Conservation (phyloP, 2,113 vertebrate species). For the Asarcornis scutulata region DNA sequence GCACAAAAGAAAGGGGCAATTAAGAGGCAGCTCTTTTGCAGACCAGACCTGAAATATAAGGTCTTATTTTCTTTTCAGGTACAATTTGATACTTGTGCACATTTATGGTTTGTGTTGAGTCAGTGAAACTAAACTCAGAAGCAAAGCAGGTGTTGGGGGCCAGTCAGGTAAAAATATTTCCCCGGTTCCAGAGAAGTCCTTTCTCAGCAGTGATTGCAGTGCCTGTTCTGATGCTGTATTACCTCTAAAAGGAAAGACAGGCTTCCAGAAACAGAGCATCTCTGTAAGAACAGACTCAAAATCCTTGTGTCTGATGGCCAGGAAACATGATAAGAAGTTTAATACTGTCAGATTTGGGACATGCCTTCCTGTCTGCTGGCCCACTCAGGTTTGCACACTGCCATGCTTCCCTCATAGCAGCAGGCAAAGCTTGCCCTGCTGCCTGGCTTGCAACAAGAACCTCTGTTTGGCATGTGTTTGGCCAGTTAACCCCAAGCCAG, state of each 20-base stretch:
- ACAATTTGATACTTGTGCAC: not conserved
- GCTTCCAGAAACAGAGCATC: not conserved
- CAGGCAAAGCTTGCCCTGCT: not conserved
- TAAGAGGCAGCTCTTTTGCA: not conserved
- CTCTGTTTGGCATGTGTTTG: not conserved
- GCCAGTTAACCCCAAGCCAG: not conserved
- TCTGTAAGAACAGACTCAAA: not conserved
- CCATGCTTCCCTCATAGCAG: accelerated
- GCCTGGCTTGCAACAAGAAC: not conserved
- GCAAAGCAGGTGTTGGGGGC: not conserved
- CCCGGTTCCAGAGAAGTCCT: not conserved
- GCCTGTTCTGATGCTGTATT: not conserved
- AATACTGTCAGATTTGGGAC: accelerated
- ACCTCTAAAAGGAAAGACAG: not conserved
- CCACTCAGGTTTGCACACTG: accelerated
- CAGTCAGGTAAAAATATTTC: not conserved
- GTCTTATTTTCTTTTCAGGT: not conserved
- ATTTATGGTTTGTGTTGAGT: not conserved
- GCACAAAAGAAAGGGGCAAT: not conserved
- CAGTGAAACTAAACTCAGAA: not conserved
- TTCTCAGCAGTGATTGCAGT: not conserved
- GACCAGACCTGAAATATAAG: not conserved
- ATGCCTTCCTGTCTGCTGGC: not conserved
- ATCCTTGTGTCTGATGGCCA: not conserved
- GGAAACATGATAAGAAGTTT: not conserved